Base-by-base conservation (phyloP, 1,140 invertebrate genomes). In the Drosophila pruinosa region DNA sequence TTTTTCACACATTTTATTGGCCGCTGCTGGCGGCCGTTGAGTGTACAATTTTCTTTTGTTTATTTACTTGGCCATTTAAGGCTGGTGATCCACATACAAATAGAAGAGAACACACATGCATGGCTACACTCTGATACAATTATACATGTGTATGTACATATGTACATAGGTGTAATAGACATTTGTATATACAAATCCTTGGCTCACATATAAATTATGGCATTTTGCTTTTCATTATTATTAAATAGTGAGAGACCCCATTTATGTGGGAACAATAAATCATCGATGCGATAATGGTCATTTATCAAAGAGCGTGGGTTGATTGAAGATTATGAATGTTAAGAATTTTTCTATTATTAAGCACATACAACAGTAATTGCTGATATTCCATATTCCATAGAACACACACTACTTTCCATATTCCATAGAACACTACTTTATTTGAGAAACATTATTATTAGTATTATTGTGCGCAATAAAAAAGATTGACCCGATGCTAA, bases 1-100 rank as follows among this genome's bases (percentile, higher is more conserved):
- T 86, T 82, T 86, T 88, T 86, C 78, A 86, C 82, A 88, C 82
- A 86, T 86, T 86, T 86, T 75, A 86, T 86, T 86, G 76, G 63
- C 50, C 72, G 70, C 63, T 72, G 75, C 58, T 65, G 75, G 53
- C 72, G 61, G 62, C 14, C 65, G 57, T 48, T 82, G 75, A 72
- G 79, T 85, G 76, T 86, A 78, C 86, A 82, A 82, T 78, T 57
- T 77, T 72, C 65, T 67, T 88, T 86, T 86, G 82, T 86, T 86
- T 86, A 86, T 86, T 86, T 86, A 86, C 82, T 86, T 88, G 83
- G 75, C 82, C 78, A 86, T 89, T 82, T 64, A 58, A 64, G 48
- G 28, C 69, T 56, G 54, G 45, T 75, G 80, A 81, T 83, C 77
- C 58, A 83, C 75, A 82, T 76, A 67, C 77, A 73, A 73, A 62